Conservation (phyloP, 2,113 vertebrate genomes). For the Trichechus manatus region DNA sequence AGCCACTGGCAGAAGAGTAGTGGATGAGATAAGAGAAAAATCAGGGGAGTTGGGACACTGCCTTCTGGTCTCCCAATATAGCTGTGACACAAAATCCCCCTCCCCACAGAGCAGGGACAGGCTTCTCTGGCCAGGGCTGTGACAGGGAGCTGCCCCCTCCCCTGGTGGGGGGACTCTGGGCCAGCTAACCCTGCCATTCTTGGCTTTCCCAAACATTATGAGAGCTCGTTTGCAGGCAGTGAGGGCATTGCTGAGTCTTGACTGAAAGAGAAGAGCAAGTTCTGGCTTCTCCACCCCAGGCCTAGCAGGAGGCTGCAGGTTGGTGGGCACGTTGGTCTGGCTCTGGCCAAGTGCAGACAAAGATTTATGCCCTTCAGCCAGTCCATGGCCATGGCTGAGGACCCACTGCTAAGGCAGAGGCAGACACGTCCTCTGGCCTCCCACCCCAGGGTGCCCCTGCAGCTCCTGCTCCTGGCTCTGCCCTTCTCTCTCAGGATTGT, state of each 20-base stretch:
- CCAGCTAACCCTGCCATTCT: not conserved
- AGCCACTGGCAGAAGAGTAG: not conserved
- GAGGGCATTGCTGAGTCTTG: not conserved
- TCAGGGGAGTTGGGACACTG: not conserved
- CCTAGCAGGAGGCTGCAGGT: not conserved
- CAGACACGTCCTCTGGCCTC: not conserved
- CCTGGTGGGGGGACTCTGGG: too few species aligned
- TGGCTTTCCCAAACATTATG: not conserved
- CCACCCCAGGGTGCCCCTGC: accelerated
- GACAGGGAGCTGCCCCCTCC: not conserved
- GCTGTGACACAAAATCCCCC: too few species aligned
- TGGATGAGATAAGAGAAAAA: not conserved
- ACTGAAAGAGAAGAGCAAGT: not conserved
- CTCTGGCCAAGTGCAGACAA: not conserved
- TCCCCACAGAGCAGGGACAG: too few species aligned
- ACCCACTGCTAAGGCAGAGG: accelerated
- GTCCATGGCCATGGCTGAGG: not conserved
- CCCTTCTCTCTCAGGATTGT: not conserved
- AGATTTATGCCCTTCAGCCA: accelerated
- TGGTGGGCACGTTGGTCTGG: too few species aligned
- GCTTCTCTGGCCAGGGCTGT: accelerated
- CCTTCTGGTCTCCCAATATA: not conserved
- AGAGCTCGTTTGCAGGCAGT: too few species aligned
- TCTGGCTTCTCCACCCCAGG: accelerated
- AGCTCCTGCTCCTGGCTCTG: accelerated